Evolutionary conservation across 1,140 invertebrate genomes (phyloP), one percentile per base, ranked within the genome.

Genomic region (Drosophila parabipectinata): DNA sequence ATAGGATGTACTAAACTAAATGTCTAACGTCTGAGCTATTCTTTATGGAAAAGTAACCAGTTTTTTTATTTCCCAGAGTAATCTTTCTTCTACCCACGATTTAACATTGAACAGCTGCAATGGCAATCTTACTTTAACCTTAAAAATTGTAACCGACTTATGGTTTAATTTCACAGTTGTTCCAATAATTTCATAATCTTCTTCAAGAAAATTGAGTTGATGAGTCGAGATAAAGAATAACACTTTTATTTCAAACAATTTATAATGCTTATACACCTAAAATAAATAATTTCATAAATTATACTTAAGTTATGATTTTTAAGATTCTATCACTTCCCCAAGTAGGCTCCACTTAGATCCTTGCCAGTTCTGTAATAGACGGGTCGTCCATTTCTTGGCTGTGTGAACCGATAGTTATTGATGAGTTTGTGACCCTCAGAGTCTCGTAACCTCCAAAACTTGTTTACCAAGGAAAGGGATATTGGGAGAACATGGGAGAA

Each of bases 401-500:
- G 84, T 3, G 61, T 47, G 9, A 32, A 4, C 0, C 84, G 69
- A 44, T 44, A 89, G 14, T 85, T 89, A 18, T 89, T 81, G 8
- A 47, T 24, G 2, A 89, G 50, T 8, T 39, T 30, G 41, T 80
- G 60, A 0, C 71, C 77, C 24, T 75, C 56, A 0, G 59, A 37
- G 39, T 84, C 77, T 1, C 57, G 32, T 3, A 89, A 5, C 8
- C 45, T 32, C 84, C 84, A 89, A 0, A 89, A 54, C 7, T 58
- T 77, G 7, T 57, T 30, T 4, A 97, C 95, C 93, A 97, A 96
- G 60, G 94, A 93, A n/a, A 94, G 93, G 1, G 96, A 96, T 52
- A 98, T 94, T 37, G 95, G 93, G 2, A 98, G 93, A 6, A 96
- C 94, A n/a, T 96, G 93, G 1, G 96, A 94, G 90, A 98, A 97